phyloP scores from a whole-genome alignment of 1,140 invertebrate species.

The Cherax quadricarinatus region DNA sequence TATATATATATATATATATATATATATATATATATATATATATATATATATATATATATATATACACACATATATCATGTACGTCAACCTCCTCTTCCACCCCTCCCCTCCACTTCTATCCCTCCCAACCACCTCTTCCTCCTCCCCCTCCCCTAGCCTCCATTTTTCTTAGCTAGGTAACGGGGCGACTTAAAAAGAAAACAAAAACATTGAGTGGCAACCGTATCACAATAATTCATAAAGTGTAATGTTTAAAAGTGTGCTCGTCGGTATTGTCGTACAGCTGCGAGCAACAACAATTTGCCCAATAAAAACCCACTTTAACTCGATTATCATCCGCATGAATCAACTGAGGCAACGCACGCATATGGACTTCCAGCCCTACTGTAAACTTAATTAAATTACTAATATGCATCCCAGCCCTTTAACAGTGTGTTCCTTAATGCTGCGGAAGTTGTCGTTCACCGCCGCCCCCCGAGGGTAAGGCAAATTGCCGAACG shows the following conservation, averaged over 20 bases:
- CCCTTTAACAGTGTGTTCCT: not conserved
- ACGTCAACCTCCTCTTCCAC: not conserved
- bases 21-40: too few species aligned
- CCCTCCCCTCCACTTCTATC: not conserved
- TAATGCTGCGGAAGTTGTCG: conserved; percentile 37
- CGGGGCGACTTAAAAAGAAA: not conserved
- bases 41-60: too few species aligned
- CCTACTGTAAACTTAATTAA: conserved; percentile 69
- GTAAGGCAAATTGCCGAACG: not conserved
- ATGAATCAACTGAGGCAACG: conserved; percentile 22
- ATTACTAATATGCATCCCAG: conserved; percentile 71
- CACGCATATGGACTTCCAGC: conserved; percentile 48
- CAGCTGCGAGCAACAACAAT: conserved; percentile 20
- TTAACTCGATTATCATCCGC: conserved; percentile 34
- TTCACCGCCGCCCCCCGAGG: not conserved
- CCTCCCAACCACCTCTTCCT: not conserved
- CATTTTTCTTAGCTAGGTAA: not conserved
- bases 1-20: too few species aligned
- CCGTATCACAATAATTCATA: not conserved
- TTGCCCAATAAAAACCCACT: conserved; percentile 28
- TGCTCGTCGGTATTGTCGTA: not conserved
- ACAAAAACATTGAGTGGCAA: not conserved
- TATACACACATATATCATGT: too few species aligned
- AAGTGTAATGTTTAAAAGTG: not conserved
- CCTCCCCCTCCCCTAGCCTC: not conserved